These are phyloP conservation scores for Denticeps clupeoides DNA, from an alignment of 2,797 vertebrate species.

Conservation along the genomic window DNA sequence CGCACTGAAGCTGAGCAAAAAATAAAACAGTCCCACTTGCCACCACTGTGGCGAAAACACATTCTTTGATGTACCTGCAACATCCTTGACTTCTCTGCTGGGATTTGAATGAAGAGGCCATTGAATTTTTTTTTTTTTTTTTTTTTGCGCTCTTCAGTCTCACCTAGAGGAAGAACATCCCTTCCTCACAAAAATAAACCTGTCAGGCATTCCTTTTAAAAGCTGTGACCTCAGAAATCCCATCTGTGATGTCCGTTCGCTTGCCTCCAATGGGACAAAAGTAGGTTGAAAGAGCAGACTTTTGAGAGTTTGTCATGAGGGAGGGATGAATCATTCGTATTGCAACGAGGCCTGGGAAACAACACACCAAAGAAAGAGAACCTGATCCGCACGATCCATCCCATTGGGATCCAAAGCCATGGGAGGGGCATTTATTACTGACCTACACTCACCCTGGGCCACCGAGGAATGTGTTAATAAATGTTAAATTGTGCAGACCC, in stretches of 20 bases:
- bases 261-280: constrained; percentile 4
- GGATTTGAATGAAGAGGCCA: constrained; percentile 8
- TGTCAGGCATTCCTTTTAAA: constrained; percentile 20
- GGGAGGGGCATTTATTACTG: no score
- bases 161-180: constrained; percentile 16
- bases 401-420: no score
- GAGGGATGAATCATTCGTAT: constrained; percentile 10
- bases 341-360: background rate
- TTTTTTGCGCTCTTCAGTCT: constrained; percentile 17
- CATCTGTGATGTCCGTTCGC: constrained; percentile 16
- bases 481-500: no score
- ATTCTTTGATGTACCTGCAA: background rate
- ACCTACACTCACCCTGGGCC: no score
- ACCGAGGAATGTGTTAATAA: no score
- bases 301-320: constrained; percentile 9
- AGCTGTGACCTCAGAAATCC: constrained; percentile 15
- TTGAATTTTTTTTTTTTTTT: constrained; percentile 20
- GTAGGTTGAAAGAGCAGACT: constrained; percentile 6
- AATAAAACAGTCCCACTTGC: no score
- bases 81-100: constrained; percentile 12
- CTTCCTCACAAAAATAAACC: constrained; percentile 22
- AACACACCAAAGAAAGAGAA: no score
- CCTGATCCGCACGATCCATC: no score
- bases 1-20: no score
- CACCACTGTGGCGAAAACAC: background rate